A percentile compares a stretch with the other conserved stretches of the same genome.
Conservation (phyloP, 2,888 invertebrate genomes). For the Diaperis boleti region DNA sequence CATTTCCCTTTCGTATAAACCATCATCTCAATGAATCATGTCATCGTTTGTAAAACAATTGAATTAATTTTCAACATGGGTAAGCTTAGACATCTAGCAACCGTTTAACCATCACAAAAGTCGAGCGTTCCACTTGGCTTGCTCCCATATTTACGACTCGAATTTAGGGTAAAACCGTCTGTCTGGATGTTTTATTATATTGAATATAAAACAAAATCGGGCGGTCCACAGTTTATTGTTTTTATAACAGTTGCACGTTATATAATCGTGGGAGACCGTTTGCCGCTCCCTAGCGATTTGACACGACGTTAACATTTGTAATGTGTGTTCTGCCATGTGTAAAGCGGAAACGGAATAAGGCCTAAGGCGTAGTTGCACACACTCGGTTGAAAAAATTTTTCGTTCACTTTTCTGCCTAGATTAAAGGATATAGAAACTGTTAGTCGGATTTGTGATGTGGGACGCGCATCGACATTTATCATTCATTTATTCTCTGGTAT, state of each 20-base stretch:
- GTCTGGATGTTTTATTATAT: slow-evolving; percentile 47
- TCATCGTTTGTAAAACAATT: slow-evolving; percentile 66
- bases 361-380: slow-evolving; percentile 64
- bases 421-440: background rate
- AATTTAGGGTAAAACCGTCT: slow-evolving; percentile 54
- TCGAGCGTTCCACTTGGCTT: slow-evolving; percentile 54
- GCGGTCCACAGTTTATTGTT: slow-evolving; percentile 58
- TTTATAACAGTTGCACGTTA: slow-evolving; percentile 59
- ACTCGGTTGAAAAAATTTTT: slow-evolving; percentile 49
- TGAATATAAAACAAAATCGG: slow-evolving; percentile 58
- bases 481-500: slow-evolving; percentile 9
- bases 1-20: slow-evolving; percentile 41
- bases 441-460: slow-evolving; percentile 1
- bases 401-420: slow-evolving; percentile 21
- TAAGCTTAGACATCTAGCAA: slow-evolving; percentile 60
- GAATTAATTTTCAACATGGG: slow-evolving; percentile 67
- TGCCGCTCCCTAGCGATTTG: slow-evolving; percentile 59
- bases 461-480: slow-evolving; percentile 13
- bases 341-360: slow-evolving; percentile 66
- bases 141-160: slow-evolving; percentile 59
- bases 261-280: slow-evolving; percentile 57
- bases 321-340: slow-evolving; percentile 66
- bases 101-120: slow-evolving; percentile 60
- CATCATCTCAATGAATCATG: slow-evolving; percentile 63
- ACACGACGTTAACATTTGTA: slow-evolving; percentile 60